phyloP scores from a whole-genome alignment of 2,888 invertebrate genomes.

The Colostygia pectinataria region DNA sequence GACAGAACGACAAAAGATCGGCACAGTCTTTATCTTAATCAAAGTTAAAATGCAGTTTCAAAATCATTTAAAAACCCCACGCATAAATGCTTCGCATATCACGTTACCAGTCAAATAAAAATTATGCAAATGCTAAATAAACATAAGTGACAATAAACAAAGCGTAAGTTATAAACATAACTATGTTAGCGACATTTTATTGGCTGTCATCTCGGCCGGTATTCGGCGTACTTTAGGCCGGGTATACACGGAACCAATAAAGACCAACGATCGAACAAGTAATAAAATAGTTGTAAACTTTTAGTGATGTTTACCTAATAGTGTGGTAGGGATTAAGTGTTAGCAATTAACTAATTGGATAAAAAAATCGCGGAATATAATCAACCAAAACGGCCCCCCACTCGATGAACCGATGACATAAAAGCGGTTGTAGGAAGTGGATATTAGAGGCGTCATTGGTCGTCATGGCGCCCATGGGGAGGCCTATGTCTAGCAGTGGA shows the following conservation, averaged over 20 bases:
- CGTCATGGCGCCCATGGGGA: too few relatives aligned
- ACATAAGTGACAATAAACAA: conserved; percentile 25
- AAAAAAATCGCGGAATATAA: too few relatives aligned
- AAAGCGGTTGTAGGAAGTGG: too few relatives aligned
- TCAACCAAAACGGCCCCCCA: too few relatives aligned
- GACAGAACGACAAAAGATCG: background rate
- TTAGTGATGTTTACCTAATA: background rate
- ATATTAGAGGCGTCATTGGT: too few relatives aligned
- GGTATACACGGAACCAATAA: conserved; percentile 1
- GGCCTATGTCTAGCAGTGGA: too few relatives aligned
- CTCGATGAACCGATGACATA: too few relatives aligned
- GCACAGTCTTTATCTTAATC: conserved; percentile 1
- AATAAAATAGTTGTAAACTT: conserved; percentile 23
- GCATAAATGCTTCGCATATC: conserved; percentile 30
- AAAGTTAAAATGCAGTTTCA: conserved; percentile 7
- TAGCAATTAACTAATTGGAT: background rate
- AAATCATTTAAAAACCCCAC: conserved; percentile 29
- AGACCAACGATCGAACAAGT: background rate
- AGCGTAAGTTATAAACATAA: conserved; percentile 8
- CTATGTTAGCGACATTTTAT: conserved; percentile 46
- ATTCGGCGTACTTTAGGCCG: conserved; percentile 1
- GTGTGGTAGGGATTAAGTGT: background rate
- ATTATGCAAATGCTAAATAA: conserved; percentile 39
- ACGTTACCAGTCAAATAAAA: conserved; percentile 34
- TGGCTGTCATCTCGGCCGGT: conserved; percentile 42